Evolutionary conservation across 2,888 invertebrate species (phyloP).

Genomic region (Masnerella sp.): DNA sequence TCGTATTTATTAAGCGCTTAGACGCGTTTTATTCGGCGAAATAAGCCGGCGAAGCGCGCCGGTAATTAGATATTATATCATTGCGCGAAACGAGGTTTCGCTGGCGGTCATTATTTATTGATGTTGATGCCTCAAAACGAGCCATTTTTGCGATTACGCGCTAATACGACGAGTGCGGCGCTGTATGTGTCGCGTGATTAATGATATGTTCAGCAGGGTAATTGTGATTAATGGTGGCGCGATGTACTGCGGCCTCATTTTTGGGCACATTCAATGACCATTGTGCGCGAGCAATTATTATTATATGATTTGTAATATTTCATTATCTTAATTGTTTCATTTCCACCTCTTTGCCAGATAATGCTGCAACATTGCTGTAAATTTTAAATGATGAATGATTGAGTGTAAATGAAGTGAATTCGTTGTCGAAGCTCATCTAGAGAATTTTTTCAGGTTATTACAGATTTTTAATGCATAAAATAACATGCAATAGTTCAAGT

Average conservation of each 20-base stretch:
- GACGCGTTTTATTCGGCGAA: no score
- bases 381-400: no score
- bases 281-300: not conserved
- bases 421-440: no score
- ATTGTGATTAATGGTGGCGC: constrained; percentile 18
- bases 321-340: no score
- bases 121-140: not conserved
- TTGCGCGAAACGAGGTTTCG: not conserved
- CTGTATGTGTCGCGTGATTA: constrained; percentile 10
- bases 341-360: no score
- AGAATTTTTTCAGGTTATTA: no score
- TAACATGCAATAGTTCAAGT: no score
- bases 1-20: constrained; percentile 1
- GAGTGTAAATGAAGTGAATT: no score
- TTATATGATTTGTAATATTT: not conserved
- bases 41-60: not conserved
- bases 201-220: constrained; percentile 3
- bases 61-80: constrained; percentile 5
- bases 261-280: not conserved
- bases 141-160: constrained; percentile 3
- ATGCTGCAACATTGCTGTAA: no score
- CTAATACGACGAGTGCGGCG: not conserved
- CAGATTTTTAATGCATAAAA: no score
- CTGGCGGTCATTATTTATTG: not conserved
- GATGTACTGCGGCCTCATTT: constrained; percentile 9